A percentile compares a stretch with the other conserved stretches of the same genome.
Evolutionary conservation across 2,888 invertebrate species (phyloP).

Genomic region (Napeogenes sylphis): DNA sequence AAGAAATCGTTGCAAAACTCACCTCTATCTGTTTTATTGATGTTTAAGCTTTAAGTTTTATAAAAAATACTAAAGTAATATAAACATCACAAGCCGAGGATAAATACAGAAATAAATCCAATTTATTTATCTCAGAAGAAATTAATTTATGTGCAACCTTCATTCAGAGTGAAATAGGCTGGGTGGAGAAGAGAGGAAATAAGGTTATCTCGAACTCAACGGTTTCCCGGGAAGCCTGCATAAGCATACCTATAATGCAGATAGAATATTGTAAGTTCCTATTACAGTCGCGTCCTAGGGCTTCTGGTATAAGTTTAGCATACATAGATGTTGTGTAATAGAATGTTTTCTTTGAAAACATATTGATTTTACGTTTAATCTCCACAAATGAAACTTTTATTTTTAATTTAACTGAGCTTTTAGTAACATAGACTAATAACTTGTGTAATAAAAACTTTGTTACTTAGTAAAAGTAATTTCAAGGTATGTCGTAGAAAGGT

Average conservation of each 20-base stretch:
- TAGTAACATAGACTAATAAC: not conserved
- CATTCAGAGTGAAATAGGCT: constrained; percentile 29
- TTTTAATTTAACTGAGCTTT: not conserved
- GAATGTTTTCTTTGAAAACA: no score
- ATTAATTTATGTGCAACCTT: constrained; percentile 30
- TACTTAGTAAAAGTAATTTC: constrained; percentile 8
- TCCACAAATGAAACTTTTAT: constrained; percentile 2
- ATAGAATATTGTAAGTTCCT: not conserved
- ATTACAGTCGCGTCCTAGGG: constrained; percentile 8
- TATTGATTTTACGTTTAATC: not conserved
- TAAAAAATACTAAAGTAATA: not conserved
- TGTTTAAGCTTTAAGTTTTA: not conserved
- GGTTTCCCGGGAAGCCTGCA: constrained; percentile 35
- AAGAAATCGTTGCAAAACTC: not conserved
- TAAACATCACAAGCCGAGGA: not conserved
- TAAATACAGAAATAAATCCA: constrained; percentile 23
- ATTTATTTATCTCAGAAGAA: constrained; percentile 26
- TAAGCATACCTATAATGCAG: constrained; percentile 11
- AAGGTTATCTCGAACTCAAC: constrained; percentile 43
- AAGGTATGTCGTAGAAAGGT: constrained; percentile 1
- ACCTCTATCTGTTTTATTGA: not conserved
- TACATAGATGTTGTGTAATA: no score
- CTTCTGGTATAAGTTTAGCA: no score
- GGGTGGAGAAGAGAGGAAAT: constrained; percentile 41
- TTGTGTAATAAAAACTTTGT: not conserved